Base-by-base conservation (phyloP, 2,888 invertebrate genomes). In the Andrena chrysosceles region DNA sequence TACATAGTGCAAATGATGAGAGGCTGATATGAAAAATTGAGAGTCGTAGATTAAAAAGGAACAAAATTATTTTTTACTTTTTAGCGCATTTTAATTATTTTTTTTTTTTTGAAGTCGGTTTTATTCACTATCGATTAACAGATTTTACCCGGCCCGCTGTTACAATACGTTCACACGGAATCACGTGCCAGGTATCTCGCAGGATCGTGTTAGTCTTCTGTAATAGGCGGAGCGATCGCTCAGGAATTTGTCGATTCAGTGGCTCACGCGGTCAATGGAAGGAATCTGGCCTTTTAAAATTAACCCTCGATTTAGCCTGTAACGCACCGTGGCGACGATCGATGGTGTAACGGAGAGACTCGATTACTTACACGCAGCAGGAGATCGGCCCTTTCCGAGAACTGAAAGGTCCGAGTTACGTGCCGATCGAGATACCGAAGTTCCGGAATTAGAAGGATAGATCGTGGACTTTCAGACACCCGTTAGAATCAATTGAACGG, bases 361-460 rank as follows among this genome's bases (percentile, higher is more conserved):
- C 77, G 70, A 62, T 80, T 67, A 49, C 62, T 62, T 48, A 71
- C 60, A 71, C 80, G 16, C 67, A 60, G 62, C 54, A 60, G 70
- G 52, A 60, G 66, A 80, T 75, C 66, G 52, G n/a, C 71, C 42
- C 16, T 66, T 81, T 81, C 77, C 72, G 29, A 68, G 81, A 81
- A 72, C 59, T 26, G 13, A 75, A 75, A 64, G 26, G n/a, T 63
- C 62, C 31, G 48, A 77, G 69, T 73, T 74, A 73, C 81, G 77
- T 77, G 73, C 31, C 63, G 63, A 73, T 81, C 77, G 73, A 77
- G 72, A 77, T 77, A 77, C 73, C 67, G 31, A 73, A 69, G 63
- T 77, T 72, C 77, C 69, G 72, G 71, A 66, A 79, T 67, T 31
- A 23, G 42, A 63, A 70, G 56, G 23, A 64, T 42, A n/a, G 63